Evolutionary conservation across 1,140 invertebrate genomes (phyloP), one percentile per base, ranked within the genome.

Genomic region (Drosophila paulistorum): DNA sequence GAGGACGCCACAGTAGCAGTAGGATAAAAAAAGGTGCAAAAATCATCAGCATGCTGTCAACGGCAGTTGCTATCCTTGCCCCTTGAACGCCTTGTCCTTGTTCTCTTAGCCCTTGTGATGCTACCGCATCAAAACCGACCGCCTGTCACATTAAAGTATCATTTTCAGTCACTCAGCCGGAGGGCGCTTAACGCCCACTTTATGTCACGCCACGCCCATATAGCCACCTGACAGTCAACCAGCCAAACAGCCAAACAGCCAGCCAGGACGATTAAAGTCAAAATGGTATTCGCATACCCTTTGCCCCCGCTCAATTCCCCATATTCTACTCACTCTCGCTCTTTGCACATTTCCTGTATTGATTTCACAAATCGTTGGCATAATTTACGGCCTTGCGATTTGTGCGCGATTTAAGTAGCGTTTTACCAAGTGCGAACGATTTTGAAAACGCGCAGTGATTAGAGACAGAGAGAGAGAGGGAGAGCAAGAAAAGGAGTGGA

Each of bases 91-190:
- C 30, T 30, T 30, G 30, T 30, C 30, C 30, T 30, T 30, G 30
- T 30, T 39, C 37, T 39, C 37, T 39, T 39, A 39, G 37, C 37
- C 37, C 37, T 39, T 39, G 37, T 39, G 37, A 39, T 51, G 35
- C 17, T 17, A 30, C 23, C 59, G 63, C 55, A 33, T 54, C 37
- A 65, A 61, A 74, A 60, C 66, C 41, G 45, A 35, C 71, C 69
- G 82, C 67, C 83, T 86, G 82, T 86, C 83, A 86, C 79, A 86
- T 86, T 86, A 86, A 86, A 86, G 82, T 86, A 86, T 86, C 83
- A 86, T 86, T 86, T 86, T 73, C 82, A 86, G 79, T 86, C 82
- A 84, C 76, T 83, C 79, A 78, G 68, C 62, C 45, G 39, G 68
- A 63, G 65, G 35, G 30, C 14, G 33, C 26, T 30, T 9, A 41